Base-by-base conservation (phyloP, 2,113 vertebrate species). In the Saimiri boliviensis region DNA sequence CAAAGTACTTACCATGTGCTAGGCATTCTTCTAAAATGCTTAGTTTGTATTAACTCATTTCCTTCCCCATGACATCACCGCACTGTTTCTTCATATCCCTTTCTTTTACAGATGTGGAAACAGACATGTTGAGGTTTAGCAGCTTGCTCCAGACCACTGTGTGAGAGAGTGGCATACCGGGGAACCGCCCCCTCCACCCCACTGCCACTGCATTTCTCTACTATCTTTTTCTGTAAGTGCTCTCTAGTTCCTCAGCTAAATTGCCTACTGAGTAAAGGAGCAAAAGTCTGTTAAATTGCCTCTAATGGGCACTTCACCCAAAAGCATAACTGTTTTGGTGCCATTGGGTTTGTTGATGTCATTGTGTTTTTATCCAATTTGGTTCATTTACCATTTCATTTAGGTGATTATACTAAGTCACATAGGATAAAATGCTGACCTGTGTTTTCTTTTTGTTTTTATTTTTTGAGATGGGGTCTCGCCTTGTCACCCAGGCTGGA, bases 251-350 rank as follows among this genome's bases (percentile, higher is more conserved):
- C 68, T 49, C 58, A 10, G 11, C 21, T 68, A 35, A 70, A 6
- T 23, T 25, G 37, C 89, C 8, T 20, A 5, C 7, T 35, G 23
- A 13, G 8, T 35, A 25, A 17, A 45, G 56, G 16, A 85, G 27
- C 19, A 40, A 12, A 49, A 58, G 30, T 70, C 35, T 8, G 3
- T 54, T 0, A 1, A 32, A 17, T 37, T 17, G 42, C 40, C 37
- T 8, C 1, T 25, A 11, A 30, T 0, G 35, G 60, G 7, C 23
- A 16, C 54, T n/a, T 73, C 0, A 1, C 5, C 20, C 5, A 30
- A n/a, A 40, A 82, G 49, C 37, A 25, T 81, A 40, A 23, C n/a
- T 82, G 13, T 20, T 60, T 52, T 0, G 17, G 52, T 32, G 6
- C 5, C 30, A 37, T 4, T 20, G 16, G 14, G 45, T 68, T 42